These are phyloP conservation scores for Haliclystus octoradiatus DNA, from an alignment of 30 jellyfish, hydroid and myxozoan genomes.

Conservation along the genomic window DNA sequence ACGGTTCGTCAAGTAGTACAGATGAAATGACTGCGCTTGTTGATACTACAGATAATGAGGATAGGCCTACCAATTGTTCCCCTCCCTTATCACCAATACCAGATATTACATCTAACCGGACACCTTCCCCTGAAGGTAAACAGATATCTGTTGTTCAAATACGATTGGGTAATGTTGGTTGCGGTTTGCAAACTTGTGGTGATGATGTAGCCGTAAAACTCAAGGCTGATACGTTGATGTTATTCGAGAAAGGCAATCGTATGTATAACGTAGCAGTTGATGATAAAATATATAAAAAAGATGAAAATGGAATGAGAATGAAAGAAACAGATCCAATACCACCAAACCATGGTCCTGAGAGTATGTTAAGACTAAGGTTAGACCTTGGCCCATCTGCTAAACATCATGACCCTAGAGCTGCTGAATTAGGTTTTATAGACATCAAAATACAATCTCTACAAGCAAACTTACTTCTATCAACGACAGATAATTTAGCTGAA, in stretches of 20 bases:
- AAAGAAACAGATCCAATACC: slow-evolving; percentile 17
- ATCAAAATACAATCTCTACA: slow-evolving; percentile 41
- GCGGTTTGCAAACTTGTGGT: slow-evolving; percentile 46
- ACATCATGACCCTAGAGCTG: slow-evolving; percentile 31
- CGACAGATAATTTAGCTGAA: slow-evolving; percentile 77
- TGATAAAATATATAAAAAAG: slow-evolving; percentile 36
- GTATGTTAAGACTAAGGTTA: slow-evolving; percentile 45
- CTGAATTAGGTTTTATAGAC: slow-evolving; percentile 68
- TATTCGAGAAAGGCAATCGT: slow-evolving; percentile 57
- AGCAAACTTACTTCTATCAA: slow-evolving; percentile 56
- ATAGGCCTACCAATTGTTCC: background rate
- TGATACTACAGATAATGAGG: slow-evolving; percentile 15
- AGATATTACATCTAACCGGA: background rate
- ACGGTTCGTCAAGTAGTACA: background rate
- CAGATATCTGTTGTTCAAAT: slow-evolving; percentile 62
- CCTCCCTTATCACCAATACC: slow-evolving; percentile 20
- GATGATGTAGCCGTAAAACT: slow-evolving; percentile 38
- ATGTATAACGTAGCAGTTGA: slow-evolving; percentile 59
- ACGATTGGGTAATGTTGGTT: slow-evolving; percentile 30
- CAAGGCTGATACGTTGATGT: slow-evolving; percentile 22
- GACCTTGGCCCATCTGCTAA: slow-evolving; percentile 72
- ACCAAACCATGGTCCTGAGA: slow-evolving; percentile 5
- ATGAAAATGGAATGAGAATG: background rate
- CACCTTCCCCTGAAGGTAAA: slow-evolving; percentile 27
- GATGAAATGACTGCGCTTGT: slow-evolving; percentile 8